Percentiles rank a stretch among this genome's conserved stretches.
These are phyloP conservation scores for Apodemia mormo DNA, from an alignment of 2,888 invertebrate species.

Conservation along the genomic window DNA sequence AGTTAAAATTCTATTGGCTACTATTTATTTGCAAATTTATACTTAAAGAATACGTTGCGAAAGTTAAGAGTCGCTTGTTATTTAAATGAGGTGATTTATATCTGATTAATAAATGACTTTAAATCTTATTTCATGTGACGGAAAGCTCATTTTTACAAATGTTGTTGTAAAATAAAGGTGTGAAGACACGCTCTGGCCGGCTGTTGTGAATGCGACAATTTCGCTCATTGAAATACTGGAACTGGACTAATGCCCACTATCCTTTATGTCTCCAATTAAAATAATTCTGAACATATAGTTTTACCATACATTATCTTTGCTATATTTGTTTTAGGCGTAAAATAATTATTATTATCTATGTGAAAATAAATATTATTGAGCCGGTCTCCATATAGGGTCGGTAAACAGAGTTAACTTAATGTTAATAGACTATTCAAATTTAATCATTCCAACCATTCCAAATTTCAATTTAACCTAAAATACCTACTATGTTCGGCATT, in stretches of 20 bases:
- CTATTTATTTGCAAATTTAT: constrained; percentile 63
- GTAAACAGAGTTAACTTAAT: too few species aligned
- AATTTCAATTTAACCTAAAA: too few species aligned
- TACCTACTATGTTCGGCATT: too few species aligned
- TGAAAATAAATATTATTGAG: too few species aligned
- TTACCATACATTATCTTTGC: constrained; percentile 38
- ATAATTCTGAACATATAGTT: constrained; percentile 50
- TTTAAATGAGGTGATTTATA: constrained; percentile 43
- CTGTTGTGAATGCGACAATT: constrained; percentile 68
- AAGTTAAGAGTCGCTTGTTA: constrained; percentile 67
- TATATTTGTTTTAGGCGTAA: background rate
- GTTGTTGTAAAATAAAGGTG: constrained; percentile 50
- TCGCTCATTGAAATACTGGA: constrained; percentile 67
- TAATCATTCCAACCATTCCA: too few species aligned
- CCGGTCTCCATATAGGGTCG: too few species aligned
- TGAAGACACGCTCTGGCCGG: constrained; percentile 59
- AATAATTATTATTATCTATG: too few species aligned
- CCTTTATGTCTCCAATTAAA: constrained; percentile 70
- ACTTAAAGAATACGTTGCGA: constrained; percentile 63
- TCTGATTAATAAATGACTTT: constrained; percentile 35
- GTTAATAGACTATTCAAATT: too few species aligned
- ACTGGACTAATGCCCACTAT: constrained; percentile 62
- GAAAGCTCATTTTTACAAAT: constrained; percentile 36
- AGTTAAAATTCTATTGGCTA: constrained; percentile 45
- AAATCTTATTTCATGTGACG: constrained; percentile 35